These are phyloP conservation scores for Zaprionus taronus DNA, from an alignment of 1,140 invertebrate species.

Conservation along the genomic window DNA sequence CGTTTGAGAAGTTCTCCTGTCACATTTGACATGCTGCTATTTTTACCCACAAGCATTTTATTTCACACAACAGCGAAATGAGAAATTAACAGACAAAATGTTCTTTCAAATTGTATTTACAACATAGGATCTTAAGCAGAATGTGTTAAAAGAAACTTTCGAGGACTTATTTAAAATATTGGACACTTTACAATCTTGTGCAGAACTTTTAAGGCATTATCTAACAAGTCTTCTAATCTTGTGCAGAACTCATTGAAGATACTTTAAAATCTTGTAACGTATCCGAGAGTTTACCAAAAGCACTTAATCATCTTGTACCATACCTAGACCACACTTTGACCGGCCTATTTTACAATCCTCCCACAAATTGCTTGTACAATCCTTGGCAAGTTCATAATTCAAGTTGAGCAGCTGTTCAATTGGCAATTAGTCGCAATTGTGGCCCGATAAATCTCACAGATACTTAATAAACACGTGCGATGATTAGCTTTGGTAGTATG, in stretches of 20 bases:
- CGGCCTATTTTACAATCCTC: neutral
- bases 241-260: too few species aligned
- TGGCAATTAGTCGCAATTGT: constrained; percentile 45
- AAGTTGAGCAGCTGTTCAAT: constrained; percentile 28
- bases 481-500: neutral
- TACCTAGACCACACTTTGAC: neutral
- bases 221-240: too few species aligned
- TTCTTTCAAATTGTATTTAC: neutral
- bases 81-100: constrained; percentile 1
- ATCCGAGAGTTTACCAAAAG: too few species aligned
- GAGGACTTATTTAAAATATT: neutral
- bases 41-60: constrained; percentile 35
- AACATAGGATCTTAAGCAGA: neutral
- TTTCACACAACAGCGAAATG: neutral
- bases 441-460: constrained; percentile 58
- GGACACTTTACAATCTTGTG: neutral
- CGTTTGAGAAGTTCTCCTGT: constrained; percentile 16
- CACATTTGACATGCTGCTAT: constrained; percentile 45
- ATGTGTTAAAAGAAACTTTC: neutral
- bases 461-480: constrained; percentile 50
- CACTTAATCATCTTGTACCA: too few species aligned
- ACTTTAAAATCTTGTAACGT: too few species aligned
- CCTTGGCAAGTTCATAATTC: constrained; percentile 28
- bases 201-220: neutral
- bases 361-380: constrained; percentile 6